Percentiles rank a stretch among this genome's conserved stretches.
Conservation (phyloP, 2,888 invertebrate genomes). For the Scotopteryx bipunctaria region DNA sequence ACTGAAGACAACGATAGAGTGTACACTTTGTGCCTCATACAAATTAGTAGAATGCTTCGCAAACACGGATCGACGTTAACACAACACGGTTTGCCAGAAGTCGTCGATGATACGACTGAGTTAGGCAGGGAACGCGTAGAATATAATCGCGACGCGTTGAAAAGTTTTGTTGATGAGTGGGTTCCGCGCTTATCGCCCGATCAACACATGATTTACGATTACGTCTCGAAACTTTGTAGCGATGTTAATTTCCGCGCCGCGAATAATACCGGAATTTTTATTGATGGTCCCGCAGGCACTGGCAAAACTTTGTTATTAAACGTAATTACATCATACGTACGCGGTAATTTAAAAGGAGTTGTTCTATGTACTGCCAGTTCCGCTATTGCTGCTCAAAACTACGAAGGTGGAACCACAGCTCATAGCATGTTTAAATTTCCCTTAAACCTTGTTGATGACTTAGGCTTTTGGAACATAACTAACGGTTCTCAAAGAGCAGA, state of each 20-base stretch:
- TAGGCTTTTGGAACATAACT: not conserved
- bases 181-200: too few species aligned
- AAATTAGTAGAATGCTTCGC: not conserved
- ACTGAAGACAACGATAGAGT: not conserved
- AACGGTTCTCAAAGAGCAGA: slow-evolving; percentile 1
- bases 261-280: too few species aligned
- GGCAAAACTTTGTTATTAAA: not conserved
- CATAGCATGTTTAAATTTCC: slow-evolving; percentile 1
- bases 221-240: too few species aligned
- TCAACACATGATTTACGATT: too few species aligned
- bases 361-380: slow-evolving; percentile 1
- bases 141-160: not conserved
- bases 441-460: not conserved
- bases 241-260: too few species aligned
- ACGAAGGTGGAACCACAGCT: not conserved
- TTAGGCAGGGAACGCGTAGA: slow-evolving; percentile 6
- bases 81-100: not conserved
- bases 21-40: not conserved
- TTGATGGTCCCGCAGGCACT: not conserved
- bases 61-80: not conserved
- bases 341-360: not conserved
- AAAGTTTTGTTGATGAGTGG: not conserved
- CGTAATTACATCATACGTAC: not conserved
- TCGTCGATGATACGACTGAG: not conserved
- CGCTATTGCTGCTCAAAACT: not conserved